These are phyloP conservation scores for Melitaea cinxia DNA, from an alignment of 1,140 invertebrate genomes.

Conservation along the genomic window DNA sequence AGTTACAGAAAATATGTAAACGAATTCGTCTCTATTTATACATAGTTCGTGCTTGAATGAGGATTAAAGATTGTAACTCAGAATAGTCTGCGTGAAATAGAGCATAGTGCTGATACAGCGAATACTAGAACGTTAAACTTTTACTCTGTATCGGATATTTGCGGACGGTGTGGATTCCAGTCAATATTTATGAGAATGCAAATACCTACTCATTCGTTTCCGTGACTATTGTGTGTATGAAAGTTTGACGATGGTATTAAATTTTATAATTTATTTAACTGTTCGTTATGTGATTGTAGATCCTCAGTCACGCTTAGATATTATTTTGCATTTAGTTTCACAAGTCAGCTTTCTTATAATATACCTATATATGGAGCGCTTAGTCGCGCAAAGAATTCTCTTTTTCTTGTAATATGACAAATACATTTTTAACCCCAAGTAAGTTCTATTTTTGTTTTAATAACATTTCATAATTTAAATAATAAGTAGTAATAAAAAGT, in stretches of 20 bases:
- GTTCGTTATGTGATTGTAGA: not conserved
- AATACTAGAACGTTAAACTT: conserved; percentile 5
- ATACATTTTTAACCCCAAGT: no score
- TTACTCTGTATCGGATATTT: conserved; percentile 1
- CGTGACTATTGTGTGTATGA: not conserved
- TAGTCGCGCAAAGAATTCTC: no score
- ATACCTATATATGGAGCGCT: no score
- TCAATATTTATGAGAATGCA: conserved; percentile 14
- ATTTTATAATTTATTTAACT: not conserved
- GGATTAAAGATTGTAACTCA: not conserved
- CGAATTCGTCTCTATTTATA: not conserved
- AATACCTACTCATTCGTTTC: not conserved
- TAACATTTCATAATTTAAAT: no score
- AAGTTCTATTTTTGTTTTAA: no score
- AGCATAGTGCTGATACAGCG: conserved; percentile 4
- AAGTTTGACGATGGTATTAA: not conserved
- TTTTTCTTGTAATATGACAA: no score
- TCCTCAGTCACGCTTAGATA: not conserved
- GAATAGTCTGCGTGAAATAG: conserved; percentile 9
- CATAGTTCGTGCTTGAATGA: not conserved
- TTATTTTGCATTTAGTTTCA: no score
- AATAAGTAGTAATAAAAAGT: no score
- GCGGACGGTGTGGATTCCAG: not conserved
- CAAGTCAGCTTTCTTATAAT: no score
- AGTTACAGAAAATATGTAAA: no score